A percentile compares a stretch with the other conserved stretches of the same genome.
Conservation (phyloP, 1,140 invertebrate genomes). For the Drosophila arizonae region DNA sequence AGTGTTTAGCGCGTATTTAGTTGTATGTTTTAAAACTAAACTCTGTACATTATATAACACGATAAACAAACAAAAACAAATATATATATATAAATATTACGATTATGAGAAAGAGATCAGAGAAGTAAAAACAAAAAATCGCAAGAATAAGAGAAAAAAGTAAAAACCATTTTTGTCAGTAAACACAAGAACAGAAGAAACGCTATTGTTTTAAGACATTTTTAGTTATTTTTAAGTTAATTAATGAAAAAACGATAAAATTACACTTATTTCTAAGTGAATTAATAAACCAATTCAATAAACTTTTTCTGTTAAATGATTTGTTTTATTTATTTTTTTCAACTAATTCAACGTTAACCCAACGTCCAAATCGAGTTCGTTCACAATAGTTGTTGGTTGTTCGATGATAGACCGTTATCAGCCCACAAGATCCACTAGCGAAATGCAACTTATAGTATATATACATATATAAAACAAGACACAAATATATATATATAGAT, state of each 20-base stretch:
- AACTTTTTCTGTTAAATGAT: slow-evolving; percentile 54
- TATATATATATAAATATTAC: slow-evolving; percentile 24
- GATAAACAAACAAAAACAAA: slow-evolving; percentile 32
- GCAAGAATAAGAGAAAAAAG: slow-evolving; percentile 29
- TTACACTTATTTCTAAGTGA: slow-evolving; percentile 75
- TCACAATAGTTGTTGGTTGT: slow-evolving; percentile 43
- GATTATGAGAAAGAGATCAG: slow-evolving; percentile 46
- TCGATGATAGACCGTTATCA: slow-evolving; percentile 52
- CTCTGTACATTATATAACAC: slow-evolving; percentile 77
- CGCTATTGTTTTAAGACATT: slow-evolving; percentile 79
- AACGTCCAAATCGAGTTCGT: slow-evolving; percentile 6
- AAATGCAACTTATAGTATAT: slow-evolving; percentile 73
- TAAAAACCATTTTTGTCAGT: slow-evolving; percentile 64
- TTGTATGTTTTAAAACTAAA: slow-evolving; percentile 82
- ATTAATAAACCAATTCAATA: slow-evolving; percentile 58
- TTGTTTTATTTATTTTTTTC: slow-evolving; percentile 33
- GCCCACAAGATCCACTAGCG: slow-evolving; percentile 57
- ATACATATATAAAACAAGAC: slow-evolving; percentile 12
- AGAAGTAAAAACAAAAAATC: slow-evolving; percentile 43
- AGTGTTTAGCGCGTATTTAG: slow-evolving; percentile 80
- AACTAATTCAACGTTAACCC: slow-evolving; percentile 14
- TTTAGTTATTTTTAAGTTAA: slow-evolving; percentile 81
- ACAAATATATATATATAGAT: slow-evolving; percentile 56
- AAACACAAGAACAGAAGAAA: slow-evolving; percentile 66
- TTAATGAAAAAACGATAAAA: slow-evolving; percentile 75